Evolutionary conservation across 64 coral and sea anemone species (phyloP).

Genomic region (Pocillopora verrucosa): DNA sequence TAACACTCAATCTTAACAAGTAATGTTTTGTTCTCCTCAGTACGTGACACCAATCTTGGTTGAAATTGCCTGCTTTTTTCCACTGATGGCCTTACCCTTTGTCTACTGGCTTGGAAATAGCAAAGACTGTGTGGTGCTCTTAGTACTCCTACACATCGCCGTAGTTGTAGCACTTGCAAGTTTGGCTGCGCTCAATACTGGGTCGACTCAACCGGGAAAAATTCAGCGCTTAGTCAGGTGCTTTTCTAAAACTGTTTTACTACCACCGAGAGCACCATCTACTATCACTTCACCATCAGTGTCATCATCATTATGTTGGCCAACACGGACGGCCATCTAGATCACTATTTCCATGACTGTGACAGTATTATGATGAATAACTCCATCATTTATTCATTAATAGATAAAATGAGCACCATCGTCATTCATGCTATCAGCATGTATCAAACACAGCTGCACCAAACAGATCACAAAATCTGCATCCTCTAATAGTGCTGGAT

Average conservation of each 20-base stretch:
- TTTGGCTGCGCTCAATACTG: not conserved
- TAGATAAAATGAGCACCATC: not conserved
- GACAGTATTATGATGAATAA: not conserved
- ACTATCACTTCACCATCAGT: not conserved
- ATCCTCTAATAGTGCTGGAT: too few relatives aligned
- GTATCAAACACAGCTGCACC: too few relatives aligned
- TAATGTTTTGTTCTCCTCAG: not conserved
- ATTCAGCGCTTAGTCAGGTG: not conserved
- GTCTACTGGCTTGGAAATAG: not conserved
- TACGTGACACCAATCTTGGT: not conserved
- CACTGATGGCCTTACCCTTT: not conserved
- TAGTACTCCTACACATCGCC: not conserved
- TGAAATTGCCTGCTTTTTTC: not conserved
- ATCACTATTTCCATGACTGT: not conserved
- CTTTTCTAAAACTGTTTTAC: not conserved
- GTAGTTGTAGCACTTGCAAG: not conserved
- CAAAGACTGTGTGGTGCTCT: not conserved
- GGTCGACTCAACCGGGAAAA: not conserved
- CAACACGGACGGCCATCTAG: too few relatives aligned
- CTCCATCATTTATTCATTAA: not conserved
- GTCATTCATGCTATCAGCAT: not conserved
- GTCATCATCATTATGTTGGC: too few relatives aligned
- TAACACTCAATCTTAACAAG: too few relatives aligned
- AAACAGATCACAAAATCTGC: too few relatives aligned
- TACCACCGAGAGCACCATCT: not conserved